phyloP scores from a whole-genome alignment of 2,113 vertebrate species.

The Xiphophorus maculatus region DNA sequence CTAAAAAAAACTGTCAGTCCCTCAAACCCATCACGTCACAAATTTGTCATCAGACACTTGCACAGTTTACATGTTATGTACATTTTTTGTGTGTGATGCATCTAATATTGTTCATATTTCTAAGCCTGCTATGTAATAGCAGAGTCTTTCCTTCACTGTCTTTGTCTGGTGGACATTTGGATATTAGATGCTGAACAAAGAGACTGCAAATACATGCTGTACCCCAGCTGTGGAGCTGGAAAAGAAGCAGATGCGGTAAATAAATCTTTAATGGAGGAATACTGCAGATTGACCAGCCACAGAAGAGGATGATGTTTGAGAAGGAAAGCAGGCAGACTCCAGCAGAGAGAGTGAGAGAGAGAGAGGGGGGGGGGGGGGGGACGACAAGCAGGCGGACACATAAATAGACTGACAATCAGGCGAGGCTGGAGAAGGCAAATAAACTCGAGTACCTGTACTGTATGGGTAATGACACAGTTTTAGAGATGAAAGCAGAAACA shows the following conservation, averaged over 20 bases:
- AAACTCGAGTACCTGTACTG: constrained; percentile 54
- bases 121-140: constrained; percentile 22
- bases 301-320: constrained; percentile 8
- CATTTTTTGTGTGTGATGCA: constrained; percentile 31
- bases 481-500: constrained; percentile 74
- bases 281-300: constrained; percentile 8
- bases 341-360: constrained; percentile 23
- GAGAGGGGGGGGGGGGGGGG: constrained; percentile 19
- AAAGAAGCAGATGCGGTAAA: constrained; percentile 46
- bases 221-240: constrained; percentile 48
- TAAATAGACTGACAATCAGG: constrained; percentile 58
- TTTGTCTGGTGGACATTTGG: constrained; percentile 10
- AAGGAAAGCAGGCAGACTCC: constrained; percentile 18
- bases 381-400: constrained; percentile 37
- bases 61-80: constrained; percentile 50
- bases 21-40: constrained; percentile 26
- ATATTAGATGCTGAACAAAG: constrained; percentile 47
- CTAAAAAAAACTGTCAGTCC: constrained; percentile 53
- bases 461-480: constrained; percentile 63
- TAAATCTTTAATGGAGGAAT: constrained; percentile 37
- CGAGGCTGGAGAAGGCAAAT: constrained; percentile 40
- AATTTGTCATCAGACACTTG: constrained; percentile 37
- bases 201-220: constrained; percentile 19
- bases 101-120: background rate
- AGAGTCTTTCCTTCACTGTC: background rate